Percentiles rank a stretch among this genome's conserved stretches.
phyloP scores from a whole-genome alignment of 2,113 vertebrate species.

The Ascaphus truei region DNA sequence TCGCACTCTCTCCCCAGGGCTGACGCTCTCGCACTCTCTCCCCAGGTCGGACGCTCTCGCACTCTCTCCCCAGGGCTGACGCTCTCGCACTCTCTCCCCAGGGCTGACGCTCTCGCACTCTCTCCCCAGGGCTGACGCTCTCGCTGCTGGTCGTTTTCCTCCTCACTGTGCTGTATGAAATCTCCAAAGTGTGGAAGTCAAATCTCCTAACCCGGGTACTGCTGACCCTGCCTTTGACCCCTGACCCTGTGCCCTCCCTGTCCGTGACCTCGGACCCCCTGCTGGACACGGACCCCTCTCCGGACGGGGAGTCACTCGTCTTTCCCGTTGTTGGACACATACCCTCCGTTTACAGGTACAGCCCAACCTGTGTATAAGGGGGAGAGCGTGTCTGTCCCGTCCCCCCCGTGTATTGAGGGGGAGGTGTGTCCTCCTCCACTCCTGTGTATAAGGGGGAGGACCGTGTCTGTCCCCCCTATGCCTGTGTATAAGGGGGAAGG shows the following conservation, averaged over 20 bases:
- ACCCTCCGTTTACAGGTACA: background rate
- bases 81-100: no score
- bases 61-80: no score
- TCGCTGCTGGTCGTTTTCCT: conserved; percentile 80
- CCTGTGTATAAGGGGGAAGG: no score
- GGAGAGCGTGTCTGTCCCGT: no score
- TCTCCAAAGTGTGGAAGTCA: conserved; percentile 78
- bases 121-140: conserved; percentile 73
- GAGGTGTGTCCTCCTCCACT: no score
- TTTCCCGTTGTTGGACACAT: background rate
- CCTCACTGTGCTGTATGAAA: conserved; percentile 78
- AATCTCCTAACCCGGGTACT: conserved; percentile 53
- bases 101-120: background rate
- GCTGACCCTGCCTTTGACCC: conserved; percentile 19
- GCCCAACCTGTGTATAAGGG: no score
- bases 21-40: no score
- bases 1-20: no score
- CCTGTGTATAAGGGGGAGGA: no score
- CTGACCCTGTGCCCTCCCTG: conserved; percentile 43
- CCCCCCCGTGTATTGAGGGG: no score
- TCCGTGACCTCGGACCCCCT: conserved; percentile 13
- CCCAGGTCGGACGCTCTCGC: no score
- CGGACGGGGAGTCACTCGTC: background rate
- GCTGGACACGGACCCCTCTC: background rate
- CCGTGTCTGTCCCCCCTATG: no score